Percentiles rank a stretch among this genome's conserved stretches.
These are phyloP conservation scores for Sminthurides bifidus DNA, from an alignment of 1,140 invertebrate genomes.

Conservation along the genomic window DNA sequence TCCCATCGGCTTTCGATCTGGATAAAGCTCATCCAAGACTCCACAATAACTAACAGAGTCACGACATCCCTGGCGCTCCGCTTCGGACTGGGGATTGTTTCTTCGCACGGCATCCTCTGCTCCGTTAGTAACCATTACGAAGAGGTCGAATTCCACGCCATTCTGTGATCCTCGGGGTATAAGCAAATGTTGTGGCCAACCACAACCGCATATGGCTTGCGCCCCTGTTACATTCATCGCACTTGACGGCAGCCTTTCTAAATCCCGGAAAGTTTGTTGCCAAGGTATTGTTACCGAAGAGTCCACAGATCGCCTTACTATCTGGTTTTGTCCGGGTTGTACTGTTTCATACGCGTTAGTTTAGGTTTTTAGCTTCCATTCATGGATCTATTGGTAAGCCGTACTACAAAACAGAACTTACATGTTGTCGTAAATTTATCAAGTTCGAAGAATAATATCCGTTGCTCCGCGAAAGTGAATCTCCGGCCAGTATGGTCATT, in stretches of 20 bases:
- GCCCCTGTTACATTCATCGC: neutral
- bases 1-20: slow-evolving; percentile 36
- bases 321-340: neutral
- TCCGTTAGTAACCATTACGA: slow-evolving; percentile 33
- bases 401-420: no score
- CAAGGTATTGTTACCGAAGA: slow-evolving; percentile 13
- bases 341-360: neutral
- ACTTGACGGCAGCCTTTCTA: neutral
- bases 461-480: slow-evolving; percentile 51
- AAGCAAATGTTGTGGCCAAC: slow-evolving; percentile 34
- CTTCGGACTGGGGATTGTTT: neutral
- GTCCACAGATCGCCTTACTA: slow-evolving; percentile 2
- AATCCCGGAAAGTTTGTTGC: slow-evolving; percentile 12
- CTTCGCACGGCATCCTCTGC: slow-evolving; percentile 18
- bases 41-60: slow-evolving; percentile 34
- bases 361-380: neutral
- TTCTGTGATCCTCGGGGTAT: slow-evolving; percentile 29
- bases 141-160: slow-evolving; percentile 33
- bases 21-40: slow-evolving; percentile 35
- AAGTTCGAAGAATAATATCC: slow-evolving; percentile 59
- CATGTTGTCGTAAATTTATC: slow-evolving; percentile 56
- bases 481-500: slow-evolving; percentile 52
- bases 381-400: slow-evolving; percentile 16
- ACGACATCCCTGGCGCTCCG: neutral
- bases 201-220: slow-evolving; percentile 33